Evolutionary conservation across 2,797 vertebrate species (phyloP).

Genomic region (Neopelma chrysocephalum): DNA sequence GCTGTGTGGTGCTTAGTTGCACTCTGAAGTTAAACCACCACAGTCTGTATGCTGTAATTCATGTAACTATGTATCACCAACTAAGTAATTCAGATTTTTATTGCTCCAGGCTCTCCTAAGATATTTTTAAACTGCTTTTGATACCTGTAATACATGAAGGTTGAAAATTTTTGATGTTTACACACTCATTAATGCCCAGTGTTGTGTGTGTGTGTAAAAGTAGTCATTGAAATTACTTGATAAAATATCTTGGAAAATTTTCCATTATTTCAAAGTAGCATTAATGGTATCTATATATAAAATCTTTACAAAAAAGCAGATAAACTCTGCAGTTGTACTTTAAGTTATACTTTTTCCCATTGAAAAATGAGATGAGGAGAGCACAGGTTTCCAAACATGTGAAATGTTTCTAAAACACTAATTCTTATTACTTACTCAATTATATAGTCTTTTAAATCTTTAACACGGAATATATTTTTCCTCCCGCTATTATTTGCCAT

Average conservation of each 20-base stretch:
- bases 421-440: neutral
- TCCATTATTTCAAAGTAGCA: neutral
- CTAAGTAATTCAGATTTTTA: neutral
- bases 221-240: neutral
- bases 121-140: neutral
- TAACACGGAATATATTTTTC: neutral
- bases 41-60: neutral
- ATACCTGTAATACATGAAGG: neutral
- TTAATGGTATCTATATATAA: neutral
- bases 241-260: neutral
- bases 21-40: neutral
- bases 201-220: rapidly evolving
- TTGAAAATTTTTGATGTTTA: neutral
- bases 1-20: rapidly evolving
- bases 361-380: neutral
- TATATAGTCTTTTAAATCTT: neutral
- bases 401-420: neutral
- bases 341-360: neutral
- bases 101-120: neutral
- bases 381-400: neutral
- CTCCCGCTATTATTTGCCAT: neutral
- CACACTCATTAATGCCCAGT: neutral
- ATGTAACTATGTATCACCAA: neutral
- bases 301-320: neutral
- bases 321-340: neutral